Evolutionary conservation across 1,140 invertebrate species (phyloP).

Genomic region (Aphidius ervi): DNA sequence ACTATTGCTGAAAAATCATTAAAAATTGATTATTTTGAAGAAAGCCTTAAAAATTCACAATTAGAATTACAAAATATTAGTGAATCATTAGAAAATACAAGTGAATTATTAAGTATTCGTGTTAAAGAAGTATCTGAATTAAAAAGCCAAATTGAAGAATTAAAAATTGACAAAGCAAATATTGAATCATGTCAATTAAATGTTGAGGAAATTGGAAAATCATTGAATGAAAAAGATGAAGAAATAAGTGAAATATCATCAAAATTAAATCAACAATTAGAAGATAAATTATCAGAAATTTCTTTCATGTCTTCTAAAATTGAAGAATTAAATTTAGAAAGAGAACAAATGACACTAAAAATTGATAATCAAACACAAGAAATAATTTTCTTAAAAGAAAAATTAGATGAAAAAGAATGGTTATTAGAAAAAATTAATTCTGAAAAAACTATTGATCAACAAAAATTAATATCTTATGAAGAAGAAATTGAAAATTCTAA

Average conservation of each 20-base stretch:
- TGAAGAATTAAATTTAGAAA: conserved; percentile 2
- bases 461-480: conserved; percentile 2
- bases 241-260: conserved; percentile 20
- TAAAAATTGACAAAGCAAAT: conserved; percentile 30
- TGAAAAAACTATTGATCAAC: neutral
- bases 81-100: conserved; percentile 34
- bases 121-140: conserved; percentile 43
- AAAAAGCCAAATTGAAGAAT: conserved; percentile 52
- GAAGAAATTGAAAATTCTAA: neutral
- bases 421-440: conserved; percentile 23
- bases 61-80: conserved; percentile 12
- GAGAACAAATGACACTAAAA: neutral
- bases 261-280: conserved; percentile 48
- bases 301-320: conserved; percentile 6
- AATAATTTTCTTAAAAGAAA: conserved; percentile 23
- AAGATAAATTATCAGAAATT: conserved; percentile 20
- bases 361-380: conserved; percentile 20
- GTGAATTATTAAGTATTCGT: conserved; percentile 38
- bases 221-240: conserved; percentile 15
- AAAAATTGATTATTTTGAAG: conserved; percentile 38
- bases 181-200: conserved; percentile 12
- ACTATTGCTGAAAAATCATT: neutral
- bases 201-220: conserved; percentile 27
- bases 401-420: conserved; percentile 30
- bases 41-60: conserved; percentile 34